These are phyloP conservation scores for Aplysina aerophoba DNA, from an alignment of 37 sponge, comb jelly and placozoan genomes.

Conservation along the genomic window DNA sequence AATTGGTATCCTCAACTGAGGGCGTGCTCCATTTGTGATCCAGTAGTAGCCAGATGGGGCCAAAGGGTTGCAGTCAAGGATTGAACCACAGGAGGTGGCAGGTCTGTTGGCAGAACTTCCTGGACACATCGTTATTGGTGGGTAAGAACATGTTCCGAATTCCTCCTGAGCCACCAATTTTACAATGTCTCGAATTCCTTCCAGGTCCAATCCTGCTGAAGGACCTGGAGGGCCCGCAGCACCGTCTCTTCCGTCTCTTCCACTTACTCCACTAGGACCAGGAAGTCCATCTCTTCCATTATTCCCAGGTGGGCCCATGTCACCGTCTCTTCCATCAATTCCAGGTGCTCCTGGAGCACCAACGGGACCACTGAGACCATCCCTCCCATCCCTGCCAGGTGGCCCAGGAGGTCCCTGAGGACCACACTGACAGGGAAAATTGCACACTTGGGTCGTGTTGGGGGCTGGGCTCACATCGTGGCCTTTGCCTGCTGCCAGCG, in stretches of 20 bases:
- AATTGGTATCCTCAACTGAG: too few species aligned
- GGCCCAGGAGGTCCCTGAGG: too few species aligned
- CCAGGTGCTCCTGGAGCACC: too few species aligned
- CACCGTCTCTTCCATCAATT: too few species aligned
- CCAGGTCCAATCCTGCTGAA: not conserved
- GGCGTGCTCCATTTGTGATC: not conserved
- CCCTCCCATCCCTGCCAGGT: too few species aligned
- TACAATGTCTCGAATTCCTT: not conserved
- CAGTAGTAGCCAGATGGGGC: conserved; percentile 19
- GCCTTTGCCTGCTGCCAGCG: too few species aligned
- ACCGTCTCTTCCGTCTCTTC: not conserved
- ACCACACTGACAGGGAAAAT: too few species aligned
- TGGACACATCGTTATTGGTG: not conserved
- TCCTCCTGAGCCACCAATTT: not conserved
- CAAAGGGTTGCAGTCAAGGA: not conserved
- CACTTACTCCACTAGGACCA: too few species aligned
- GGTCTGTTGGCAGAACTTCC: not conserved
- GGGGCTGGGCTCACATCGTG: too few species aligned
- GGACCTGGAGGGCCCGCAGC: conserved; percentile 10
- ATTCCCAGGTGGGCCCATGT: not conserved
- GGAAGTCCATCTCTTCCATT: not conserved
- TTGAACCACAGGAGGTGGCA: not conserved
- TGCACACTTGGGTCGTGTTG: too few species aligned
- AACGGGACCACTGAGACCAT: too few species aligned
- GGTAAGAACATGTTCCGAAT: not conserved